Percentiles rank a stretch among this genome's conserved stretches.
phyloP scores from a whole-genome alignment of 2,113 vertebrate genomes.

The Chiloscyllium plagiosum region DNA sequence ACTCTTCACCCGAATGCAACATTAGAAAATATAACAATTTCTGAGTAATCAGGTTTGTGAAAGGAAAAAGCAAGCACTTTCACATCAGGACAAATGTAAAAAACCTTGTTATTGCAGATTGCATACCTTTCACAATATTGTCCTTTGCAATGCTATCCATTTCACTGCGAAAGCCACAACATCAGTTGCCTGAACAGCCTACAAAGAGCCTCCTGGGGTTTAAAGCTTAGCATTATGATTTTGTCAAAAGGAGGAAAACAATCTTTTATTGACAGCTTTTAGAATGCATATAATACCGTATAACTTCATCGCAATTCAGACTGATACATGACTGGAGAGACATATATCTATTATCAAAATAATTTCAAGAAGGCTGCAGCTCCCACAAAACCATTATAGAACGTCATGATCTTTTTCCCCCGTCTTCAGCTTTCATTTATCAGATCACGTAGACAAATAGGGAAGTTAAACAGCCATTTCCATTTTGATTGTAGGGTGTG shows the following conservation, averaged over 20 bases:
- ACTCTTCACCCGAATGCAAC: too few species aligned
- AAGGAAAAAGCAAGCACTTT: background rate
- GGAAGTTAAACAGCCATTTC: conserved; percentile 80
- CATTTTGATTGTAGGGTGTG: conserved; percentile 90
- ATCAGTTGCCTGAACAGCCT: background rate
- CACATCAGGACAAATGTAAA: background rate
- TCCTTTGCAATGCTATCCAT: background rate
- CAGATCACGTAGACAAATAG: conserved; percentile 46
- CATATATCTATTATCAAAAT: background rate
- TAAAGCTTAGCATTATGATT: background rate
- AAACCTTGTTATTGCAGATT: background rate
- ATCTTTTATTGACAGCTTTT: background rate
- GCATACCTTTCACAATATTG: background rate
- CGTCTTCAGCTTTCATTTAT: conserved; percentile 31
- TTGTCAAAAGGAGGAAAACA: background rate
- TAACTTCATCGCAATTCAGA: too few species aligned
- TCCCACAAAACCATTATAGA: background rate
- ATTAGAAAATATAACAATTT: background rate
- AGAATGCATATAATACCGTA: background rate
- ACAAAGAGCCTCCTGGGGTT: background rate
- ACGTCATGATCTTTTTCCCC: background rate
- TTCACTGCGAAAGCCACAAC: background rate
- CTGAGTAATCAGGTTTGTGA: background rate
- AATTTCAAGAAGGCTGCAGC: background rate
- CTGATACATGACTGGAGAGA: background rate